Evolutionary conservation across 2,888 invertebrate genomes (phyloP).

Genomic region (Sinhomidia bicolor): DNA sequence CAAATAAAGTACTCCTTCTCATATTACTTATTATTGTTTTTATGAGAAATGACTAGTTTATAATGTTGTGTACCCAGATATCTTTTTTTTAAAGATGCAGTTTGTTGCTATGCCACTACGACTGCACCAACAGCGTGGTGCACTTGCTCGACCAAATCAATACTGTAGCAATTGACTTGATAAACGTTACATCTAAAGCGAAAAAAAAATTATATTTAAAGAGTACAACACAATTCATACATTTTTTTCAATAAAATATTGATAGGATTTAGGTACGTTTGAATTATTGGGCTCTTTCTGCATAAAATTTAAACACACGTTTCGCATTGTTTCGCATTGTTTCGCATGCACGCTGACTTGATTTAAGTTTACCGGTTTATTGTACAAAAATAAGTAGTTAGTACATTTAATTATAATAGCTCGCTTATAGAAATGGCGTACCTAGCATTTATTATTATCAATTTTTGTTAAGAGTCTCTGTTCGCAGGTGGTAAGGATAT

Average conservation of each 20-base stretch:
- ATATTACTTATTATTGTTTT: background rate
- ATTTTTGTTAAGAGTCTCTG: background rate
- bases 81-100: background rate
- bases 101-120: too few species aligned
- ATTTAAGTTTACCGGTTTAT: background rate
- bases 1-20: background rate
- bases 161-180: background rate
- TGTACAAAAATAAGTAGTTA: background rate
- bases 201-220: background rate
- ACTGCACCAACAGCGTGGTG: background rate
- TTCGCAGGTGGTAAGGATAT: background rate
- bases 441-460: background rate
- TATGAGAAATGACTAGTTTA: background rate
- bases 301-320: background rate
- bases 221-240: background rate
- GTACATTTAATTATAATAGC: background rate
- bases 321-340: background rate
- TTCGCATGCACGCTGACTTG: too few species aligned
- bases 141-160: slow-evolving; percentile 22
- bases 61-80: background rate
- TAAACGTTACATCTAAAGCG: background rate
- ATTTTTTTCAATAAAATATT: background rate
- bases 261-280: background rate
- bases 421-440: too few species aligned
- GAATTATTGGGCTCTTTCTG: too few species aligned